phyloP scores from a whole-genome alignment of 2,113 vertebrate species.

The Haemorhous mexicanus region DNA sequence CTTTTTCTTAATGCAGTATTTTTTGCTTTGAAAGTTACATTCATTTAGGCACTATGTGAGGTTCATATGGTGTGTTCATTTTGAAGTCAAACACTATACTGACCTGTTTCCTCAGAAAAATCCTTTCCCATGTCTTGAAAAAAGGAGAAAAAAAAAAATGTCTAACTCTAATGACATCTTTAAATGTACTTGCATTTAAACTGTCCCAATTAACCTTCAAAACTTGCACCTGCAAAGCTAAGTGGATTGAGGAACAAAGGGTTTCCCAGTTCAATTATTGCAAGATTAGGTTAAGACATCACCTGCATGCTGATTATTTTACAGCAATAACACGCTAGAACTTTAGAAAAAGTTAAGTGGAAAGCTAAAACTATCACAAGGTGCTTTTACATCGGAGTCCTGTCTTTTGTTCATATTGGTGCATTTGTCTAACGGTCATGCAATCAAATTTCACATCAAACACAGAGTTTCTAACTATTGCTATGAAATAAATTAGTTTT shows the following conservation, averaged over 20 bases:
- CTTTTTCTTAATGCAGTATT: neutral
- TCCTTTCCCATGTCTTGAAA: neutral
- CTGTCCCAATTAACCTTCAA: neutral
- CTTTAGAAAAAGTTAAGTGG: neutral
- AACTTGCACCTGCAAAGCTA: neutral
- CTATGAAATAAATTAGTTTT: neutral
- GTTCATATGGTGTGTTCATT: neutral
- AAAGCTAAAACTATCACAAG: neutral
- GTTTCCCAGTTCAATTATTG: neutral
- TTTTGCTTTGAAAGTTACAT: neutral
- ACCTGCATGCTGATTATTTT: neutral
- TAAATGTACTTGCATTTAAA: neutral
- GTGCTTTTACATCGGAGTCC: neutral
- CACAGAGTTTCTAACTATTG: neutral
- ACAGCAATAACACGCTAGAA: neutral
- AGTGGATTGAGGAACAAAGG: neutral
- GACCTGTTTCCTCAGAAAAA: neutral
- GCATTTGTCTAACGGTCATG: neutral
- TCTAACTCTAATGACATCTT: neutral
- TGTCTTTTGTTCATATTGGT: neutral
- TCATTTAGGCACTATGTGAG: neutral
- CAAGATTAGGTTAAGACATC: neutral
- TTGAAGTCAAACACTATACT: neutral
- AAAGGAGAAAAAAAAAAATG: rapidly evolving
- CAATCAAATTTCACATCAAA: neutral